Base-by-base conservation (phyloP, 2,113 vertebrate species). In the Pedetes capensis region DNA sequence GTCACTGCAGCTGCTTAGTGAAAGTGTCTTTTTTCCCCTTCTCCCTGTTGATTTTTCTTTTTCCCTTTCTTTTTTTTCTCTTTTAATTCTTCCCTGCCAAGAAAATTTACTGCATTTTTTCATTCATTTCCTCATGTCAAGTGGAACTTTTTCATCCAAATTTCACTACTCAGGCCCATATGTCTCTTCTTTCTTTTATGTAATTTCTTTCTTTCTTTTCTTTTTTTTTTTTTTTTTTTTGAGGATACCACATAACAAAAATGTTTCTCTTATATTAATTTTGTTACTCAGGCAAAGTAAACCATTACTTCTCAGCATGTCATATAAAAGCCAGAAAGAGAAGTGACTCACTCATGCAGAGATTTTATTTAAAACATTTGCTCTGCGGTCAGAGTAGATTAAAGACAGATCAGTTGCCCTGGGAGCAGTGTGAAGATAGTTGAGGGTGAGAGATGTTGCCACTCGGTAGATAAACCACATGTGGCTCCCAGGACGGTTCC, bases 311-410 rank as follows among this genome's bases (percentile, higher is more conserved):
- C 97, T 98, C 97, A 76, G 98, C 91, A 97, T 98, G 98, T 97
- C 95, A 86, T 98, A 96, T 86, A 85, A 97, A 96, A 98, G 98
- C 96, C 97, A 98, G 98, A 97, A n/a, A 95, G 91, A 91, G 97
- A 96, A 98, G 98, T 99, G 98, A 99, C 98, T 98, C 98, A 99
- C 98, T 96, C 98, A 96, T 98, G 98, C 98, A 98, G 98, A 98
- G 96, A 79, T 97, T 99, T 99, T 98, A 99, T 99, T 99, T 98
- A 99, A 99, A 99, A 98, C 99, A 99, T 98, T 99, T 98, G 98
- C 97, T 98, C 98, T 98, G 99, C 98, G 99, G 98, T 99, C 89
- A 95, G 98, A 95, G 95, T 34, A 98, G 98, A 98, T 98, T 98
- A 98, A 98, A 98, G 97, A 98, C 98, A 98, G 98, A 98, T 98